Percentiles rank a stretch among this genome's conserved stretches.
These are phyloP conservation scores for Heterochromis multidens DNA, from an alignment of 2,113 vertebrate species.

Conservation along the genomic window DNA sequence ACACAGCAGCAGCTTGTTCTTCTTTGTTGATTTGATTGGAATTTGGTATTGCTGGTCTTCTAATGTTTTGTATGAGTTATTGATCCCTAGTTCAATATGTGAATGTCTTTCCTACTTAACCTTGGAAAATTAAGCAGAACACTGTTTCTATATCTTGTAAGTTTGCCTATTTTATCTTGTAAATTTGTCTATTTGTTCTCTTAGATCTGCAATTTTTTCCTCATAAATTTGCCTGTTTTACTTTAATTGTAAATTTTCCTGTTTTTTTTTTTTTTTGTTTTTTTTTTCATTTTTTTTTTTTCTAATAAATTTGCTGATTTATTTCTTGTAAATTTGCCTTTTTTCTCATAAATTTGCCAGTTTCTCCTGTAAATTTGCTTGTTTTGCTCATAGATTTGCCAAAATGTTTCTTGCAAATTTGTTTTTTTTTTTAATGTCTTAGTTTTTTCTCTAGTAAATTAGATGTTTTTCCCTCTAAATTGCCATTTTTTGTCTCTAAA, in stretches of 20 bases:
- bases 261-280: no score
- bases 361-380: neutral
- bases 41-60: neutral
- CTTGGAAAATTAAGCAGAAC: neutral
- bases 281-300: neutral
- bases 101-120: neutral
- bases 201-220: neutral
- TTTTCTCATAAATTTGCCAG: neutral
- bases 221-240: neutral
- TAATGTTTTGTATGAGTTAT: neutral
- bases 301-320: neutral
- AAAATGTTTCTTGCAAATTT: neutral
- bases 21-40: neutral
- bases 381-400: neutral
- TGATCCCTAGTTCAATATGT: neutral
- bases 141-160: neutral
- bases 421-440: no score
- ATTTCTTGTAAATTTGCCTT: neutral
- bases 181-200: neutral
- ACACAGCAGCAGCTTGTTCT: neutral
- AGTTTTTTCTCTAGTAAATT: no score
- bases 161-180: neutral
- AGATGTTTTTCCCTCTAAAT: no score
- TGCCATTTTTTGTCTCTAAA: no score
- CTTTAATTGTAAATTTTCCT: neutral